A percentile compares a stretch with the other conserved stretches of the same genome.
phyloP scores from a whole-genome alignment of 2,888 invertebrate genomes.

The Eristalis arbustorum region DNA sequence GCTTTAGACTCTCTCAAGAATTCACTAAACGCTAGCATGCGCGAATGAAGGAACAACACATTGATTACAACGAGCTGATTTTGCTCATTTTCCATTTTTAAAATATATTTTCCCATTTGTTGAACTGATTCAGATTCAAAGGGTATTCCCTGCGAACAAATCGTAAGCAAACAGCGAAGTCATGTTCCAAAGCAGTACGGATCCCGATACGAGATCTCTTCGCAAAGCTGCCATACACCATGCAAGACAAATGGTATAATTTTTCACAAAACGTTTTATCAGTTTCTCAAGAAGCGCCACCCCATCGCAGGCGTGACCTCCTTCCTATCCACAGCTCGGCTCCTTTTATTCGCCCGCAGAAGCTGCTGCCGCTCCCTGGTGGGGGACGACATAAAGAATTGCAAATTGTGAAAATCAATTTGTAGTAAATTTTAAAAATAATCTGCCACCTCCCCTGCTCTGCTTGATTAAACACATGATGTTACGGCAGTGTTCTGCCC shows the following conservation, averaged over 20 bases:
- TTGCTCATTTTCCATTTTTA: no score
- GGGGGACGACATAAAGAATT: background rate
- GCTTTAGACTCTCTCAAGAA: no score
- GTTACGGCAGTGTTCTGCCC: background rate
- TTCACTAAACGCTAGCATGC: no score
- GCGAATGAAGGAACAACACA: no score
- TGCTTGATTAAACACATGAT: background rate
- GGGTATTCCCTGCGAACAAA: background rate
- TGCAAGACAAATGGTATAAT: background rate
- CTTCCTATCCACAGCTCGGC: background rate
- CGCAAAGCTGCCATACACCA: background rate
- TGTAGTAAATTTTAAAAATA: conserved; percentile 3
- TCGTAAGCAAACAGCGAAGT: background rate
- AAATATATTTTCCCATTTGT: background rate
- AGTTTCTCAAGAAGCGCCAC: background rate
- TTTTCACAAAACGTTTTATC: background rate
- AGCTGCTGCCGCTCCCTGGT: background rate
- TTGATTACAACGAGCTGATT: no score
- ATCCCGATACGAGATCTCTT: background rate
- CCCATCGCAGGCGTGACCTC: background rate
- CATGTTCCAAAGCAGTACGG: background rate
- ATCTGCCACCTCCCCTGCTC: background rate
- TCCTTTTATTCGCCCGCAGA: background rate
- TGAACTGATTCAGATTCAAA: background rate
- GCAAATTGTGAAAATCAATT: conserved; percentile 17